Evolutionary conservation across 2,113 vertebrate species (phyloP), one percentile per base, ranked within the genome.

Genomic region (Hiodon tergisus): DNA sequence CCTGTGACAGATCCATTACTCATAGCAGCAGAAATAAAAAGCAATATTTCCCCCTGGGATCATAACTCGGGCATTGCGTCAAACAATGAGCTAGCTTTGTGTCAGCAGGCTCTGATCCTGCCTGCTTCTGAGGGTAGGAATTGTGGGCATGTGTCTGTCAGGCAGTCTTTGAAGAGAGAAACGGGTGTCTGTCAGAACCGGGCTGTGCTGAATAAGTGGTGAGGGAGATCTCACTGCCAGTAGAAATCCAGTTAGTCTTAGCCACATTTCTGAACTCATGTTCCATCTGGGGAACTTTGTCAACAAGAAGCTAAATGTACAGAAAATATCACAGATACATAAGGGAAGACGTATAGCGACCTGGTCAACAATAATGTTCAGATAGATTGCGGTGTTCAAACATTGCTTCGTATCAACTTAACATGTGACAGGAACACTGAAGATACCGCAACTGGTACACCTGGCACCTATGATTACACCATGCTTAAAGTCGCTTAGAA

Each of bases 1-100:
- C 59, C 51, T n/a, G 31, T 74, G 73, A 74, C 63, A 74, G 54
- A 13, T 54, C 73, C 62, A 60, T 52, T 62, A 62, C 47, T 52
- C 71, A 51, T 10, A 16, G 71, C 59, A 52, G n/a, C 48, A 17
- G 50, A 16, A 61, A 48, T 76, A 48, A 69, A 47, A 17, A 60
- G 14, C 31, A 11, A 13, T 16, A 7, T 14, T 17, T 17, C 46
- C 62, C 62, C 62, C 9, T 31, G 17, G 61, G 61, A 66, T 11
- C 16, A 52, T 31, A 63, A 47, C 63, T 16, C 11, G 47, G 63
- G 14, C 57, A 11, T 9, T 61, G 6, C n/a, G 60, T 72, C 70
- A 72, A 51, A 72, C 57, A 31, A 71, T 71, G 48, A 10, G 53
- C 17, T 71, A 14, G 9, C 50, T 71, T 71, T 14, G 55, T n/a